Conservation (phyloP, 2,888 invertebrate species). For the Euzophera pinguis region DNA sequence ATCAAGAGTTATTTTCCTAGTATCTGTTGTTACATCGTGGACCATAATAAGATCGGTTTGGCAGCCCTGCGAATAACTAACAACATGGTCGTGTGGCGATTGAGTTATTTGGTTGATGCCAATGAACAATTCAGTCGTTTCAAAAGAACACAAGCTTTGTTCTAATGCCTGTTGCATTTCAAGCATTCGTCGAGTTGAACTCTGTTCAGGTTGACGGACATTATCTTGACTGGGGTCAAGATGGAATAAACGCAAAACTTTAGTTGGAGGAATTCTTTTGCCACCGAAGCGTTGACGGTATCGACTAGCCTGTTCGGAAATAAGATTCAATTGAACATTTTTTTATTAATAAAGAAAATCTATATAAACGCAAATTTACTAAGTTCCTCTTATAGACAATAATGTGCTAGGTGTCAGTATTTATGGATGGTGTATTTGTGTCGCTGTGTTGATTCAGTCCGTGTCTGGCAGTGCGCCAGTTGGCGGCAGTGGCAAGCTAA, state of each 20-base stretch:
- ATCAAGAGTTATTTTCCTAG: constrained; percentile 60
- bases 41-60: constrained; percentile 65
- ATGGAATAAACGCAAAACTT: constrained; percentile 45
- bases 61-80: constrained; percentile 59
- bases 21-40: constrained; percentile 61
- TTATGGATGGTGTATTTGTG: constrained; percentile 41
- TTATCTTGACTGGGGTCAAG: constrained; percentile 43
- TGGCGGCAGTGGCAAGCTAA: constrained; percentile 46
- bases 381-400: constrained; percentile 18
- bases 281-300: constrained; percentile 67
- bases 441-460: constrained; percentile 49
- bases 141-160: constrained; percentile 58
- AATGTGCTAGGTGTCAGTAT: constrained; percentile 27
- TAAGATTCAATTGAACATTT: constrained; percentile 39
- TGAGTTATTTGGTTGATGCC: constrained; percentile 62
- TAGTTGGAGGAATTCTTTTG: constrained; percentile 56
- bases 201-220: constrained; percentile 33
- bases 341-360: constrained; percentile 16
- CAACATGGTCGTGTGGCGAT: constrained; percentile 56
- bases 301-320: constrained; percentile 73
- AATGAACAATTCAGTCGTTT: constrained; percentile 53
- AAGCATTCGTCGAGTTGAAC: constrained; percentile 55
- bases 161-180: constrained; percentile 70
- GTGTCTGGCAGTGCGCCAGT: constrained; percentile 52
- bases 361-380: constrained; percentile 7